Evolutionary conservation across 2,888 invertebrate species (phyloP).

Genomic region (Chloroclystis v-ata): DNA sequence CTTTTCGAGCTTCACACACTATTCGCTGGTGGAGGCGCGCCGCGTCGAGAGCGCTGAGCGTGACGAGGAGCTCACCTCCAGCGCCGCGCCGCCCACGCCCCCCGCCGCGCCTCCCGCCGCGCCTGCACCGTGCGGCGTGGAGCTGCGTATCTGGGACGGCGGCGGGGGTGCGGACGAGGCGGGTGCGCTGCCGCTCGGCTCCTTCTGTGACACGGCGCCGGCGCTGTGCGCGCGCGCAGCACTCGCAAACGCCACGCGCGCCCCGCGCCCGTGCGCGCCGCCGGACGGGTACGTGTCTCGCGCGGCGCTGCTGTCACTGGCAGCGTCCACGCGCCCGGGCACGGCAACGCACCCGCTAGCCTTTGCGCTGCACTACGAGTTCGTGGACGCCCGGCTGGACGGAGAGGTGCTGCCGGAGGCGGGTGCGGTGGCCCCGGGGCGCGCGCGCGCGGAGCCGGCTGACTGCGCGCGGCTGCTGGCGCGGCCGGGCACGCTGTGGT

Average conservation of each 20-base stretch:
- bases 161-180: constrained; percentile 76
- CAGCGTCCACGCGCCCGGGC: constrained; percentile 79
- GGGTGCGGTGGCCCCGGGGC: constrained; percentile 40
- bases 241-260: constrained; percentile 83
- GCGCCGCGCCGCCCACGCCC: constrained; percentile 19
- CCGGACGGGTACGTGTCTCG: constrained; percentile 87
- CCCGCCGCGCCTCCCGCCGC: constrained; percentile 24
- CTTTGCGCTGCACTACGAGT: constrained; percentile 87
- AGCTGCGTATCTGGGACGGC: constrained; percentile 86
- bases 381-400: constrained; percentile 87
- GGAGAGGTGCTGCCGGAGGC: constrained; percentile 79
- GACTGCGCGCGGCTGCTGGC: constrained; percentile 57
- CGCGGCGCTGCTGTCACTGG: constrained; percentile 54
- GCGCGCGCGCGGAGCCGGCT: constrained; percentile 50
- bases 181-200: constrained; percentile 76
- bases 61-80: constrained; percentile 45
- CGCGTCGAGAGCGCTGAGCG: constrained; percentile 77
- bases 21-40: constrained; percentile 80
- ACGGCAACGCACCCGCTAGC: constrained; percentile 88
- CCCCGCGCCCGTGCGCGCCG: constrained; percentile 87
- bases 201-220: constrained; percentile 86
- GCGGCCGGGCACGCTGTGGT: constrained; percentile 80
- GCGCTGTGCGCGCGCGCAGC: constrained; percentile 90
- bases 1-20: constrained; percentile 90
- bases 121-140: constrained; percentile 78